Evolutionary conservation across 2,888 invertebrate genomes (phyloP).

Genomic region (Hemistola chrysoprasaria): DNA sequence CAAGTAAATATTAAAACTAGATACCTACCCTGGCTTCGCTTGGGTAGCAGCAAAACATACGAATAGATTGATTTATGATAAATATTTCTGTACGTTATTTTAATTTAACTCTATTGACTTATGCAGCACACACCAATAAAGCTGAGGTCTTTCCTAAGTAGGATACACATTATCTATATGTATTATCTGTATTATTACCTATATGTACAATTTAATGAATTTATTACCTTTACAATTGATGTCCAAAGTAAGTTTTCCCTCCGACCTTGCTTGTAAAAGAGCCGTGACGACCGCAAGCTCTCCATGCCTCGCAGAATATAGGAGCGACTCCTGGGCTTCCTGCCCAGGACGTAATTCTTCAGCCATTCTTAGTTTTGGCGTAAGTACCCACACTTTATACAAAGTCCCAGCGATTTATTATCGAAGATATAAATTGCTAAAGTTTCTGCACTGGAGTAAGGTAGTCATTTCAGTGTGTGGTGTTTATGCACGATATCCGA

Average conservation of each 20-base stretch:
- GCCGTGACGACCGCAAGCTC: conserved; percentile 79
- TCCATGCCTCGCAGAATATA: conserved; percentile 84
- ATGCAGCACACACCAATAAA: no score
- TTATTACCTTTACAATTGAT: conserved; percentile 86
- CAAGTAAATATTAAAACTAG: no score
- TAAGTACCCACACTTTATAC: not conserved
- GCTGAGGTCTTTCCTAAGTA: no score
- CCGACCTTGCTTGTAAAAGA: conserved; percentile 71
- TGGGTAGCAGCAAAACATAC: no score
- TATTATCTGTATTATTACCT: not conserved
- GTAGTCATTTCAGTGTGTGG: not conserved
- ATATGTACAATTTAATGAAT: not conserved
- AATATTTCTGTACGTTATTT: no score
- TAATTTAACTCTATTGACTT: no score
- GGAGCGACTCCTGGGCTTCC: conserved; percentile 81
- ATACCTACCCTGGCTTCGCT: no score
- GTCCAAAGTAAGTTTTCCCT: conserved; percentile 79
- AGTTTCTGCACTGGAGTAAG: no score
- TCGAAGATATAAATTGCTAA: no score
- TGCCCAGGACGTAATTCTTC: conserved; percentile 43
- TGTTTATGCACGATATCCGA: not conserved
- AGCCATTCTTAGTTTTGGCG: conserved; percentile 38
- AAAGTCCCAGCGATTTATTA: no score
- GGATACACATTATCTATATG: no score
- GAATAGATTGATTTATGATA: no score